Evolutionary conservation across 1,140 invertebrate species (phyloP).

Genomic region (Drosophila novamexicana): DNA sequence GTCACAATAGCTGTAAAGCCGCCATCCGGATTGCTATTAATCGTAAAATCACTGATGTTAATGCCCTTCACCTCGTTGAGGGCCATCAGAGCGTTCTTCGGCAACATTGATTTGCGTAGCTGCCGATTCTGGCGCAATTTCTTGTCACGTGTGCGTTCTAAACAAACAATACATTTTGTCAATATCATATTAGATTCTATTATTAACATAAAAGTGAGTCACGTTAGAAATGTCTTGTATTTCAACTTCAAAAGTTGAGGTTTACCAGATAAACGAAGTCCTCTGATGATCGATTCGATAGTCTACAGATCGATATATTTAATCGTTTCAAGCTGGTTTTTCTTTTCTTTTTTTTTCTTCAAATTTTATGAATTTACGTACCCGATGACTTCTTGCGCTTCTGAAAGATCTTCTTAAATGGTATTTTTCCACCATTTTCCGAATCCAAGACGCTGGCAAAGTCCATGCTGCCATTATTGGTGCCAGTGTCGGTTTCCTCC

Average conservation of each 20-base stretch:
- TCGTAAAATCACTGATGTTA: slow-evolving; percentile 76
- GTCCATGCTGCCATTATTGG: background rate
- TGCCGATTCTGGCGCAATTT: slow-evolving; percentile 89
- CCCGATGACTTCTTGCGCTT: slow-evolving; percentile 82
- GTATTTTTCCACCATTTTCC: slow-evolving; percentile 65
- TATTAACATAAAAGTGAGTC: no score
- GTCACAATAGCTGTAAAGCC: slow-evolving; percentile 80
- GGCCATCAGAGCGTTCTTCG: slow-evolving; percentile 94
- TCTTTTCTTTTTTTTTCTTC: no score
- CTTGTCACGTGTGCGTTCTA: slow-evolving; percentile 85
- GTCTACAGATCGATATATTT: no score
- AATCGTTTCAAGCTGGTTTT: background rate
- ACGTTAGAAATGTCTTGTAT: no score
- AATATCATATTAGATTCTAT: no score
- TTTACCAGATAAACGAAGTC: no score
- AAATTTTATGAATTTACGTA: slow-evolving; percentile 18
- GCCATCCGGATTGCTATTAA: slow-evolving; percentile 67
- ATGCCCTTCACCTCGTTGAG: slow-evolving; percentile 91
- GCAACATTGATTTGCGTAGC: slow-evolving; percentile 88
- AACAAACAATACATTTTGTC: background rate
- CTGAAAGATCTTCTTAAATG: slow-evolving; percentile 79
- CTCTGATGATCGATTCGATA: no score
- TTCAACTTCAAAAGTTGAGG: no score
- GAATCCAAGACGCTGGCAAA: background rate
- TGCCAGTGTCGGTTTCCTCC: background rate